phyloP scores from a whole-genome alignment of 2,888 invertebrate genomes.

The Cheilosia grossa region DNA sequence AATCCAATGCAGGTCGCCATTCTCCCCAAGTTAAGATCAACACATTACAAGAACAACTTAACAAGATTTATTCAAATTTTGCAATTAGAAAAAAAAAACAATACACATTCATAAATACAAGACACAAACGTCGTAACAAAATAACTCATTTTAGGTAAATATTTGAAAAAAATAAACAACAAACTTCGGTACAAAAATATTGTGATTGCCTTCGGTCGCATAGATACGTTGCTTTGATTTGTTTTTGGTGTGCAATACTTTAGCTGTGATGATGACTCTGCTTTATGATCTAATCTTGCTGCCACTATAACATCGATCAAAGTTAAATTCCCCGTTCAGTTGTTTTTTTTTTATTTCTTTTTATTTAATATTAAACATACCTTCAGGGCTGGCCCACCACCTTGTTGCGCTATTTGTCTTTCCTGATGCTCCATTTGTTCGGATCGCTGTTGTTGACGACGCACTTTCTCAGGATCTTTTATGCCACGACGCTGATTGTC shows the following conservation, averaged over 20 bases:
- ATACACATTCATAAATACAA: slow-evolving; percentile 35
- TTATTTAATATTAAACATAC: slow-evolving; percentile 52
- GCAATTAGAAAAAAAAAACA: slow-evolving; percentile 33
- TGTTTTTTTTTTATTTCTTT: background rate
- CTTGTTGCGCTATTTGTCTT: slow-evolving; percentile 82
- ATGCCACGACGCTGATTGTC: slow-evolving; percentile 87
- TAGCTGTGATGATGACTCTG: slow-evolving; percentile 64
- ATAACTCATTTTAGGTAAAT: slow-evolving; percentile 20
- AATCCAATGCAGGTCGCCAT: too few relatives aligned
- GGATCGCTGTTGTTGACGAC: slow-evolving; percentile 85
- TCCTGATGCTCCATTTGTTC: slow-evolving; percentile 86
- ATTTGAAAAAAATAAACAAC: slow-evolving; percentile 6
- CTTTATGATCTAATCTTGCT: slow-evolving; percentile 54
- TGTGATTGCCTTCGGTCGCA: slow-evolving; percentile 49
- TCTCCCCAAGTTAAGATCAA: too few relatives aligned
- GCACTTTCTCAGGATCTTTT: slow-evolving; percentile 86
- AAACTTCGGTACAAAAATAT: slow-evolving; percentile 62
- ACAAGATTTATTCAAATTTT: slow-evolving; percentile 36
- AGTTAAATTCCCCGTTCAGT: background rate
- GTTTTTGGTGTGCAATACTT: slow-evolving; percentile 64
- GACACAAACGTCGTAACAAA: slow-evolving; percentile 45
- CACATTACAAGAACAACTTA: slow-evolving; percentile 3
- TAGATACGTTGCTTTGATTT: slow-evolving; percentile 34
- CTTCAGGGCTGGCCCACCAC: slow-evolving; percentile 77
- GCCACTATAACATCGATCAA: slow-evolving; percentile 43